phyloP scores from a whole-genome alignment of 2,888 invertebrate species.

The Amphipyra berbera region DNA sequence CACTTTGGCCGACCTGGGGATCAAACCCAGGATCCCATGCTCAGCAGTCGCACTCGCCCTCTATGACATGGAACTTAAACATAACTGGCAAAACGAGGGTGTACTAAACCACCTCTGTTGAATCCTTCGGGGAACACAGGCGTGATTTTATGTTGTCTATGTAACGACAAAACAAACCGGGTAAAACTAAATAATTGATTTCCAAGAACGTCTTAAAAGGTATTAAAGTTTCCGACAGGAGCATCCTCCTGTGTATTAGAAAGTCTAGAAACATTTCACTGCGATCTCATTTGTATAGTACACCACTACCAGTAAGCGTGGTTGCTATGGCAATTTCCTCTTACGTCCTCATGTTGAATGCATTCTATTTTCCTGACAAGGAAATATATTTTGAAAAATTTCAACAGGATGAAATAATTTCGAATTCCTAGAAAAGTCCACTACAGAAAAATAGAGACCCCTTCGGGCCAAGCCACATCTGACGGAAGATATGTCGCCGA shows the following conservation, averaged over 20 bases:
- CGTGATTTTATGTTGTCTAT: too few species aligned
- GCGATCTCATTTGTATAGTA: slow-evolving; percentile 15
- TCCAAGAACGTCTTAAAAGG: neutral
- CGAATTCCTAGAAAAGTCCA: neutral
- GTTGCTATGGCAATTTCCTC: slow-evolving; percentile 13
- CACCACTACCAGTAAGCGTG: slow-evolving; percentile 10
- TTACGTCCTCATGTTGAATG: slow-evolving; percentile 1
- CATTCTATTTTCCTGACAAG: slow-evolving; percentile 6
- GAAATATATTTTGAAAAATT: slow-evolving; percentile 7
- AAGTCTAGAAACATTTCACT: neutral
- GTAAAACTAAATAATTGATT: neutral
- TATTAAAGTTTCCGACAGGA: neutral
- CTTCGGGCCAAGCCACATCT: too few species aligned
- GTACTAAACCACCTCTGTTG: too few species aligned
- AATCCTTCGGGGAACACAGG: too few species aligned
- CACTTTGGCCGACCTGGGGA: too few species aligned
- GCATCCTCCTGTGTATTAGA: neutral
- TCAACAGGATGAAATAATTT: neutral
- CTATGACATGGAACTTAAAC: too few species aligned
- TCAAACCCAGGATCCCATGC: too few species aligned
- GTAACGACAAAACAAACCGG: neutral
- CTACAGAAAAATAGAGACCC: too few species aligned
- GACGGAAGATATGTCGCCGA: too few species aligned
- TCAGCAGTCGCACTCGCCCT: too few species aligned
- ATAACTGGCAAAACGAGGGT: too few species aligned